phyloP scores from a whole-genome alignment of 1,140 invertebrate genomes.

The Monomorium pharaonis region DNA sequence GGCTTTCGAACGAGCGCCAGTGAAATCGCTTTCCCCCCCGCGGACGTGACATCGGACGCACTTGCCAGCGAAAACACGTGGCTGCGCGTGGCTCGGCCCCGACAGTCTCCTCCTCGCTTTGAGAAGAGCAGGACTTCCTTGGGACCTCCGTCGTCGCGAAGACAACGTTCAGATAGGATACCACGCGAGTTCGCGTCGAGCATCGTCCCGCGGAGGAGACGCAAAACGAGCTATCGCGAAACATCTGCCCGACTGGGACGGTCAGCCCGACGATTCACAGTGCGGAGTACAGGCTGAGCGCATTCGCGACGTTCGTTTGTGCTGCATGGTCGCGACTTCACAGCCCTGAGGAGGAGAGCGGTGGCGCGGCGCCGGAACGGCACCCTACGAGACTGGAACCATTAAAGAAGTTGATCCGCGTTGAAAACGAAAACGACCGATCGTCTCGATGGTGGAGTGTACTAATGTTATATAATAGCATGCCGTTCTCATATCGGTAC shows the following conservation, averaged over 20 bases:
- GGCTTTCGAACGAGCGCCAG: background rate
- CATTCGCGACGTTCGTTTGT: background rate
- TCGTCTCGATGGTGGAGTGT: constrained; percentile 84
- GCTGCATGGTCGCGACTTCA: constrained; percentile 17
- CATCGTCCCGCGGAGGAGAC: background rate
- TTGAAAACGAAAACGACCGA: constrained; percentile 72
- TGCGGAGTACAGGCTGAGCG: too few species aligned
- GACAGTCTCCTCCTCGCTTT: background rate
- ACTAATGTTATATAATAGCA: constrained; percentile 85
- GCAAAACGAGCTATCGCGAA: background rate
- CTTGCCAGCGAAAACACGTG: background rate
- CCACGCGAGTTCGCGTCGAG: background rate
- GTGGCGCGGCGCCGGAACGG: constrained; percentile 11
- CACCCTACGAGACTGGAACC: constrained; percentile 78
- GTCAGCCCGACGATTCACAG: too few species aligned
- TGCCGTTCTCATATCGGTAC: constrained; percentile 92
- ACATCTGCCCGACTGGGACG: background rate
- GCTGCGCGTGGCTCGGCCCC: background rate
- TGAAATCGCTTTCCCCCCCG: too few species aligned
- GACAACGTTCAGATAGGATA: background rate
- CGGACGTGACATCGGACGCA: background rate
- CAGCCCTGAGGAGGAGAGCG: background rate
- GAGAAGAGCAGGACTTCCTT: background rate
- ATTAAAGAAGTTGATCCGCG: constrained; percentile 75
- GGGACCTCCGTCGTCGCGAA: too few species aligned